These are phyloP conservation scores for Elaeidobius kamerunicus DNA, from an alignment of 2,888 invertebrate genomes.

Conservation along the genomic window DNA sequence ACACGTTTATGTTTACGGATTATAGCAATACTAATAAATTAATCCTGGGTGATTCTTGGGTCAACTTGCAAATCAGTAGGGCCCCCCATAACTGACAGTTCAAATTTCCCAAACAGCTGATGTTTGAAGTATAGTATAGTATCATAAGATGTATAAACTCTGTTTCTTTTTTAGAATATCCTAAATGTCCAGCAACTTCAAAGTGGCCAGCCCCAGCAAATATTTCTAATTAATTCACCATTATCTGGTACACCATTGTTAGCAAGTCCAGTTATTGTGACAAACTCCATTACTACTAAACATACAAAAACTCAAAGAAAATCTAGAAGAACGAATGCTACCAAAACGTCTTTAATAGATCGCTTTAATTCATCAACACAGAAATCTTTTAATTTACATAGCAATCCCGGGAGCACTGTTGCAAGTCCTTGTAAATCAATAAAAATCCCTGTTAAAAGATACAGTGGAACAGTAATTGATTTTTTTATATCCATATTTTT, in stretches of 20 bases:
- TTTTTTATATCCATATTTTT: slow-evolving; percentile 17
- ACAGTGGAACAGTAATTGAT: slow-evolving; percentile 9
- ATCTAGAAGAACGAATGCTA: not conserved
- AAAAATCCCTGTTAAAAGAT: not conserved
- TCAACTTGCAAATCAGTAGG: no score
- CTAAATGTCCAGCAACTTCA: not conserved
- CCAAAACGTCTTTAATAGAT: no score
- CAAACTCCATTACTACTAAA: not conserved
- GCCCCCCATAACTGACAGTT: no score
- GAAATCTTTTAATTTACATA: not conserved
- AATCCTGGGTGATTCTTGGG: no score
- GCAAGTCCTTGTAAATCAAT: no score
- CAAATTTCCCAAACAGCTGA: no score
- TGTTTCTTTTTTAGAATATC: slow-evolving; percentile 4
- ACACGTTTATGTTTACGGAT: no score
- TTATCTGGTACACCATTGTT: not conserved
- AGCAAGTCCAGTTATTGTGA: not conserved
- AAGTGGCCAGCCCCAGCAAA: slow-evolving; percentile 3
- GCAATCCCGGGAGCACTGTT: no score
- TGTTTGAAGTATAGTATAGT: no score
- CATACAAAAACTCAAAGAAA: not conserved
- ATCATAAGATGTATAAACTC: no score
- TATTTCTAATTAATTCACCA: slow-evolving; percentile 8
- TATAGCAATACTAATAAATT: no score
- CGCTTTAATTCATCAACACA: no score